These are phyloP conservation scores for Euzophera pinguis DNA, from an alignment of 2,888 invertebrate species.

Conservation along the genomic window DNA sequence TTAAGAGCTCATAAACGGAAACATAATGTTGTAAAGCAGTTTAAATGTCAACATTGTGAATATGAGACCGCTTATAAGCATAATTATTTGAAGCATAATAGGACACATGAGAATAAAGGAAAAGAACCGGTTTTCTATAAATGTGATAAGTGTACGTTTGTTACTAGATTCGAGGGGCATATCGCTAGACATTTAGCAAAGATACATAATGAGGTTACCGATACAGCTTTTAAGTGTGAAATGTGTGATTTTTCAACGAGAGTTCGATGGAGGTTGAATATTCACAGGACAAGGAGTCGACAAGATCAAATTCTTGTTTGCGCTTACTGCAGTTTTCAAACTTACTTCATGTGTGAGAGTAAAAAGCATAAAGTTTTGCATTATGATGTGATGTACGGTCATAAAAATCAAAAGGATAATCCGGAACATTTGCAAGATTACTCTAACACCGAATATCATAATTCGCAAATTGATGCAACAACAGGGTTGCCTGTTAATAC, in stretches of 20 bases:
- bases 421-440: not conserved
- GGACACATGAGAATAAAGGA: conserved; percentile 29
- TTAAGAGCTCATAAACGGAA: conserved; percentile 26
- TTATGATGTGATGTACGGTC: conserved; percentile 20
- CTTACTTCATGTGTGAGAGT: conserved; percentile 46
- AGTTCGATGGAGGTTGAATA: conserved; percentile 48
- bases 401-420: not conserved
- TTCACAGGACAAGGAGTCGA: conserved; percentile 46
- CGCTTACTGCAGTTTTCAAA: conserved; percentile 42
- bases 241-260: conserved; percentile 52
- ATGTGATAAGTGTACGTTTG: conserved; percentile 55
- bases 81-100: conserved; percentile 38
- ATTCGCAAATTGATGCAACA: not conserved
- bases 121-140: conserved; percentile 26
- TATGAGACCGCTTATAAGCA: conserved; percentile 40
- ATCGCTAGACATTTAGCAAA: conserved; percentile 53
- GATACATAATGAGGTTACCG: conserved; percentile 50
- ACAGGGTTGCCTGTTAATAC: not conserved
- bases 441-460: not conserved
- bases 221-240: conserved; percentile 46
- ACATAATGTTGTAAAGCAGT: conserved; percentile 32
- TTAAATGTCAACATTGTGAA: conserved; percentile 34
- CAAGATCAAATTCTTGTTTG: conserved; percentile 39
- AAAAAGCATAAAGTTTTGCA: conserved; percentile 45
- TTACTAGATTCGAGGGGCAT: conserved; percentile 51